These are phyloP conservation scores for Synanthedon myopaeformis DNA, from an alignment of 2,888 invertebrate genomes.

Conservation along the genomic window DNA sequence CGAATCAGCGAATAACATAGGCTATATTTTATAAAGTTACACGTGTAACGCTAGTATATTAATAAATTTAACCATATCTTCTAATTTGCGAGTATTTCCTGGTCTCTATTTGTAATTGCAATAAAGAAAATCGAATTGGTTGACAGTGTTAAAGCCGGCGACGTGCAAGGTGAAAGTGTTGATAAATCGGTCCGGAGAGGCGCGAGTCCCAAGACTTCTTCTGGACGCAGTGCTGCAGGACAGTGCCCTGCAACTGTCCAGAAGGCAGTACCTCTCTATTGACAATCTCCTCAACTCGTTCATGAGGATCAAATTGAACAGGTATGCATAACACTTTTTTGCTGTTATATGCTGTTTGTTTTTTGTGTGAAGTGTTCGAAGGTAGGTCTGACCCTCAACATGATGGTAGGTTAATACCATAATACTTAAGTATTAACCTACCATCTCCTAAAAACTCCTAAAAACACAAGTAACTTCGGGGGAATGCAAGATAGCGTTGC, in stretches of 20 bases:
- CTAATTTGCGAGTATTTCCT: too few species aligned
- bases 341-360: too few species aligned
- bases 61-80: too few species aligned
- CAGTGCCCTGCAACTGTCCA: conserved; percentile 78
- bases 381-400: background rate
- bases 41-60: too few species aligned
- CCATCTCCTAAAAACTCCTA: too few species aligned
- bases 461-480: too few species aligned
- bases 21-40: too few species aligned
- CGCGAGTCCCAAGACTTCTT: conserved; percentile 67
- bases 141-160: conserved; percentile 80
- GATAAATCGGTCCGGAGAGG: conserved; percentile 74
- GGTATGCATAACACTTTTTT: conserved; percentile 46
- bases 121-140: too few species aligned
- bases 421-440: too few species aligned
- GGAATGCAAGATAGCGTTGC: too few species aligned
- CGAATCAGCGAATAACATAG: too few species aligned
- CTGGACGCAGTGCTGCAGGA: conserved; percentile 79
- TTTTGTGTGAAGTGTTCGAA: background rate
- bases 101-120: too few species aligned
- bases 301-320: conserved; percentile 75
- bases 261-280: conserved; percentile 77
- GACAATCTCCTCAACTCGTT: conserved; percentile 69
- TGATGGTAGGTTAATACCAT: background rate
- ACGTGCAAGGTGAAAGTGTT: conserved; percentile 83